These are phyloP conservation scores for Theristus sp. DNA, from an alignment of 2,888 invertebrate species.

Conservation along the genomic window DNA sequence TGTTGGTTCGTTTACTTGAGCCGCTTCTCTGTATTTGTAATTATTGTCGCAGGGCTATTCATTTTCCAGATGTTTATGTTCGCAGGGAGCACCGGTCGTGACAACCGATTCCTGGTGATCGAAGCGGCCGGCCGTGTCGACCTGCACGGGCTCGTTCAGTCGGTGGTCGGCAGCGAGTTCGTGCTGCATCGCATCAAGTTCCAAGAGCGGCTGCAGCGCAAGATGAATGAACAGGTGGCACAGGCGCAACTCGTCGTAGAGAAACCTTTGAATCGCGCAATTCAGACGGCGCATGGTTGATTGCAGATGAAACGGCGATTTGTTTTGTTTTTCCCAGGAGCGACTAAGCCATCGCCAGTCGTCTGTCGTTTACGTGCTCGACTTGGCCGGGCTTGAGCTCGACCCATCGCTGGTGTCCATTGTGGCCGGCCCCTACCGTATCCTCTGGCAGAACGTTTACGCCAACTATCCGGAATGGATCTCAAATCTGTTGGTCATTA, in stretches of 20 bases:
- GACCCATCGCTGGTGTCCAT: slow-evolving; percentile 19
- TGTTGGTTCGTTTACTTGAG: not conserved
- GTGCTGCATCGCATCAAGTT: slow-evolving; percentile 22
- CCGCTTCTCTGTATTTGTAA: no score
- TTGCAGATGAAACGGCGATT: no score
- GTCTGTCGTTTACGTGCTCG: slow-evolving; percentile 20
- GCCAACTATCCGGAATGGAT: slow-evolving; percentile 24
- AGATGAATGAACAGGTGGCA: slow-evolving; percentile 8
- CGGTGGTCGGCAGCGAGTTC: slow-evolving; percentile 16
- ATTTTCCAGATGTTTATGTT: not conserved
- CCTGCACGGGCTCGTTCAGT: not conserved
- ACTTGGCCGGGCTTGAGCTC: slow-evolving; percentile 19
- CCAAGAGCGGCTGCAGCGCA: slow-evolving; percentile 18
- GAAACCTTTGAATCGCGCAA: no score
- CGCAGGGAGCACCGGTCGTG: not conserved
- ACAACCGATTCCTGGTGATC: not conserved
- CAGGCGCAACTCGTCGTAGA: no score
- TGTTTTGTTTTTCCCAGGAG: slow-evolving; percentile 8
- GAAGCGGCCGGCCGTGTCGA: not conserved
- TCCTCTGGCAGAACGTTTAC: slow-evolving; percentile 25
- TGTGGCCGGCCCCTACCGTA: slow-evolving; percentile 21
- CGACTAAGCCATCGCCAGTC: slow-evolving; percentile 13
- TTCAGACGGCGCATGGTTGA: no score
- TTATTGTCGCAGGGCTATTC: not conserved
- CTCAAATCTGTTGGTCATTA: slow-evolving; percentile 19